These are phyloP conservation scores for Podarcis siculus DNA, from an alignment of 2,797 vertebrate species.

Conservation along the genomic window DNA sequence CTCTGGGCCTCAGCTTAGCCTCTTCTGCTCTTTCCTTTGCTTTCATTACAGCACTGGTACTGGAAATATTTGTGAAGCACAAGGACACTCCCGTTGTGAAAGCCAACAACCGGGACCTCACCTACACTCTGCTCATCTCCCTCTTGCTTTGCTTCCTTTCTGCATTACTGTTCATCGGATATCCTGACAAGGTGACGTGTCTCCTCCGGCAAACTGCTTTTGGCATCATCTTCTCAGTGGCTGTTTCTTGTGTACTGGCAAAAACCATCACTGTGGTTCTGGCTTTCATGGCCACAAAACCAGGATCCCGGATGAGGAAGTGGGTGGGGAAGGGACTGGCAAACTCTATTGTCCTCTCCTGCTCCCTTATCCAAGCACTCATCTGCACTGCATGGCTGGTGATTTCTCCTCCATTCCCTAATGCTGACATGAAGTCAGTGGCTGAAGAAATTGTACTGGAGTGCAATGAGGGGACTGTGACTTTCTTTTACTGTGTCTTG, in stretches of 20 bases:
- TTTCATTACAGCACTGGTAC: neutral
- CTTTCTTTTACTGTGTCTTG: neutral
- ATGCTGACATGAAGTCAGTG: neutral
- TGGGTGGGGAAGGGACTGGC: neutral
- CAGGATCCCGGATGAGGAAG: neutral
- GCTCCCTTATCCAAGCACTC: neutral
- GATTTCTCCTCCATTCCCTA: neutral
- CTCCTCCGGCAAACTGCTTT: neutral
- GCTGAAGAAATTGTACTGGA: neutral
- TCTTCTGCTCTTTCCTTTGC: neutral
- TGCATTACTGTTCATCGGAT: neutral
- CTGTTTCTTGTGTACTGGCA: neutral
- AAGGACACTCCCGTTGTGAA: neutral
- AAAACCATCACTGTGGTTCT: neutral
- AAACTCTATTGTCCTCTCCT: neutral
- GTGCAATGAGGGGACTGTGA: neutral
- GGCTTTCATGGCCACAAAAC: neutral
- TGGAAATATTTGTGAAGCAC: neutral
- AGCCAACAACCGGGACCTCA: neutral
- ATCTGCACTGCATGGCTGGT: neutral
- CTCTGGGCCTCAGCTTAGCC: neutral
- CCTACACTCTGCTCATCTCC: neutral
- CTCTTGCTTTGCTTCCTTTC: neutral
- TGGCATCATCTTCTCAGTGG: neutral
- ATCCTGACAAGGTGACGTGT: neutral